Evolutionary conservation across 2,797 vertebrate species (phyloP), one percentile per base, ranked within the genome.

Genomic region (Periophthalmus magnuspinnatus): DNA sequence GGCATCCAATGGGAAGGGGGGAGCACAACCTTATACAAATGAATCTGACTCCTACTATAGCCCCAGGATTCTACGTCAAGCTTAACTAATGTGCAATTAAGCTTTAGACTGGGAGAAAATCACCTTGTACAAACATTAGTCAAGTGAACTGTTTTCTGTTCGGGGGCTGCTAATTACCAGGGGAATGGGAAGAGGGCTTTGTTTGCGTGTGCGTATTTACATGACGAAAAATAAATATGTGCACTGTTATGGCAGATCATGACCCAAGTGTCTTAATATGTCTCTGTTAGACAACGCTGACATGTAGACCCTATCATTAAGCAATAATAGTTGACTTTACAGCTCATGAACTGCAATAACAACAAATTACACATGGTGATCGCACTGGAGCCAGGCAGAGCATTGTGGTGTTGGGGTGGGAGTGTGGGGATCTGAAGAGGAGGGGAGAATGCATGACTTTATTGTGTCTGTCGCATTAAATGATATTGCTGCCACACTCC

Each of bases 61-160:
- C 92, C 88, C 80, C 81, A 82, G 91, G 91, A 91, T 88, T 89
- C 82, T 79, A 89, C 86, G 88, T 91, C 88, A 91, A 91, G 90
- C 88, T 90, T 91, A 92, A 93, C 91, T 92, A 93, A 93, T 93
- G 91, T 91, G 91, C 93, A 94, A 93, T 94, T 93, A 94, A 92
- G 91, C 90, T 85, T 88, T 72, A 91, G 89, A 93, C 90, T 87
- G 87, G 83, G 86, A 91, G 91, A 93, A 92, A 93, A 93, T 92
- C 91, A 93, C 90, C 93, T 92, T 92, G 91, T 92, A 89, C 92
- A 94, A 94, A 92, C 93, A 94, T 94, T 93, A 91, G 90, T 93
- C 93, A 93, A 90, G 89, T 88, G 88, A 92, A 90, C 88, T 77
- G 84, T 90, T 90, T 88, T 90, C 89, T 91, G 85, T 89, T 90